A percentile compares a stretch with the other conserved stretches of the same genome.
Conservation (phyloP, 2,113 vertebrate species). For the Leucoraja erinaceus region DNA sequence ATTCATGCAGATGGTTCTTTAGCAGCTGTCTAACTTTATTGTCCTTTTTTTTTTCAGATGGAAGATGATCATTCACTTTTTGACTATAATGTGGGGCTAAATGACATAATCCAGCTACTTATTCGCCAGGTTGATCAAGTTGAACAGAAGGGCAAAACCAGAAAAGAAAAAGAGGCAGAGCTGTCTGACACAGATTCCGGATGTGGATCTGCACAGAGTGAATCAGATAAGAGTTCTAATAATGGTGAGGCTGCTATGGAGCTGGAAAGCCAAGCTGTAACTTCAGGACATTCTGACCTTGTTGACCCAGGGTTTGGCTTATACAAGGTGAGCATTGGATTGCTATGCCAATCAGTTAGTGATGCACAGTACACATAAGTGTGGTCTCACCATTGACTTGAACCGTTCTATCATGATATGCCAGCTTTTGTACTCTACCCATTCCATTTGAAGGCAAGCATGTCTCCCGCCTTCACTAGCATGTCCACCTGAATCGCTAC, state of each 20-base stretch:
- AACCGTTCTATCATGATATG: no score
- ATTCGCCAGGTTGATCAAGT: conserved; percentile 63
- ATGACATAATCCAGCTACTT: conserved; percentile 87
- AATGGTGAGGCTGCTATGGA: conserved; percentile 69
- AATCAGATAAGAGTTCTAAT: conserved; percentile 85
- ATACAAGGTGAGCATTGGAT: conserved; percentile 68
- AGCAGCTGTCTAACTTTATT: not conserved
- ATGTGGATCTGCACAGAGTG: conserved; percentile 82
- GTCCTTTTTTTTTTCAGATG: conserved; percentile 66
- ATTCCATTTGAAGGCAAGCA: no score
- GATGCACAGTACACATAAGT: no score
- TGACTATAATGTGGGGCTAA: conserved; percentile 84
- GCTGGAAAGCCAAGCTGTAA: conserved; percentile 57
- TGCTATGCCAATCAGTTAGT: not conserved
- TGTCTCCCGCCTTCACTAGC: no score
- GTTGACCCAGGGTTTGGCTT: conserved; percentile 65
- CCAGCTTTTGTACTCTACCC: no score
- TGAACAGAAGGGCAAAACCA: conserved; percentile 33
- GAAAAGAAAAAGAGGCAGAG: conserved; percentile 77
- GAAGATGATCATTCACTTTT: conserved; percentile 92
- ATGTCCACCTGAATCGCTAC: no score
- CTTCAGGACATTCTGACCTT: conserved; percentile 46
- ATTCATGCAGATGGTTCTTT: not conserved
- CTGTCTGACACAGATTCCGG: conserved; percentile 88
- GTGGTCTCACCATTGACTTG: no score